Percentiles rank a stretch among this genome's conserved stretches.
Evolutionary conservation across 2,888 invertebrate species (phyloP).

Genomic region (Leptarthrus brevirostris): DNA sequence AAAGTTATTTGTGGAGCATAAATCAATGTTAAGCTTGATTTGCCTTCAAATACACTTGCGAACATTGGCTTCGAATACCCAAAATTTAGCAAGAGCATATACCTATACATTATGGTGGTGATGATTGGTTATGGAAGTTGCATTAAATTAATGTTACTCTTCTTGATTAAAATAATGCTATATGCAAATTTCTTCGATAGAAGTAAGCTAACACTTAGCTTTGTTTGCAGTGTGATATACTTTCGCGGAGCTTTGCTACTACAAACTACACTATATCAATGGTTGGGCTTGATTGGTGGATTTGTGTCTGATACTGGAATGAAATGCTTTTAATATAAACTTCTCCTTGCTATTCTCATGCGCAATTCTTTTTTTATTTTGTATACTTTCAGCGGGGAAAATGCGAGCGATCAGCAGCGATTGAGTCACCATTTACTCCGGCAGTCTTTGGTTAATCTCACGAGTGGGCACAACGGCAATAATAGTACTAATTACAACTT

Average conservation of each 20-base stretch:
- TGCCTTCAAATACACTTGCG: not conserved
- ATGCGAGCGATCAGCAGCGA: slow-evolving; percentile 55
- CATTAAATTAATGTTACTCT: too few species aligned
- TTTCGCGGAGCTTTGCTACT: slow-evolving; percentile 48
- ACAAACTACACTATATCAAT: slow-evolving; percentile 16
- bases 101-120: too few species aligned
- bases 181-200: not conserved
- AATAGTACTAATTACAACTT: slow-evolving; percentile 56
- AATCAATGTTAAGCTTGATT: slow-evolving; percentile 3
- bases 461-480: slow-evolving; percentile 61
- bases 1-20: not conserved
- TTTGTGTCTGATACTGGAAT: slow-evolving; percentile 23
- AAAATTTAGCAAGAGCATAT: not conserved
- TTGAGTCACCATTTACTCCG: slow-evolving; percentile 65
- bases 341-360: slow-evolving; percentile 56
- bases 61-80: not conserved
- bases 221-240: slow-evolving; percentile 26
- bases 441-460: slow-evolving; percentile 66
- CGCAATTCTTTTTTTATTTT: slow-evolving; percentile 58
- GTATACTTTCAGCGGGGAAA: slow-evolving; percentile 60
- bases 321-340: slow-evolving; percentile 37
- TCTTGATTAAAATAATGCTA: too few species aligned
- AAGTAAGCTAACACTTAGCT: not conserved
- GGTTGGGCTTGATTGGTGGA: slow-evolving; percentile 19
- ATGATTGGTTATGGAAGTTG: too few species aligned